These are phyloP conservation scores for Graptemys geographica DNA, from an alignment of 2,797 vertebrate species.

Conservation along the genomic window DNA sequence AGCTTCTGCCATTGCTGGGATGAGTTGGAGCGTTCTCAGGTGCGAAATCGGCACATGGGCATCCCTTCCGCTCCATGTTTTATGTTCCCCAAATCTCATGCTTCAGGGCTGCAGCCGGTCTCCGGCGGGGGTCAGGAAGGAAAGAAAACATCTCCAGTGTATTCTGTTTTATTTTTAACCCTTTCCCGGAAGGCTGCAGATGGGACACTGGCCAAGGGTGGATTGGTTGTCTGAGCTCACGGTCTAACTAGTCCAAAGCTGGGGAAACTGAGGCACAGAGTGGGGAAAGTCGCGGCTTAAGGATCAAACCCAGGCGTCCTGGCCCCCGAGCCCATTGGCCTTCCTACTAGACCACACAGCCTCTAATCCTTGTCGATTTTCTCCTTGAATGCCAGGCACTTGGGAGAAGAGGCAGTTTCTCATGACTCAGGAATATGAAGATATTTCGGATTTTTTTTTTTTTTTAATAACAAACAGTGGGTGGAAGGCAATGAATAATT, in stretches of 20 bases:
- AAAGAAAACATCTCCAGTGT: background rate
- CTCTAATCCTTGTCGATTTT: background rate
- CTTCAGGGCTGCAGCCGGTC: background rate
- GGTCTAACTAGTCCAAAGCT: background rate
- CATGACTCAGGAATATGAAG: background rate
- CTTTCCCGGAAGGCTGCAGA: background rate
- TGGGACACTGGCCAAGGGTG: background rate
- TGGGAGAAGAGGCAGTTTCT: background rate
- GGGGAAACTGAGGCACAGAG: background rate
- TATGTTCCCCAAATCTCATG: background rate
- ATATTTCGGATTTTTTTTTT: background rate
- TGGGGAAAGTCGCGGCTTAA: background rate
- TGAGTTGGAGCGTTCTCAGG: background rate
- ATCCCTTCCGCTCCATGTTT: background rate
- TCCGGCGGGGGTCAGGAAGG: background rate
- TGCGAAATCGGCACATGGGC: background rate
- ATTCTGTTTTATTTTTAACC: background rate
- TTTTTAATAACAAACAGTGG: background rate
- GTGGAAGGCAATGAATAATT: background rate
- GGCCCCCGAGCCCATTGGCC: background rate
- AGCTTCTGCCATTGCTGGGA: background rate
- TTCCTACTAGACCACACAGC: background rate
- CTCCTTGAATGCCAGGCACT: background rate
- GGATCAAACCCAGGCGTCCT: background rate
- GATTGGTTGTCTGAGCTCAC: background rate